phyloP scores from a whole-genome alignment of 2,797 vertebrate species.

The Hyperoplus immaculatus region DNA sequence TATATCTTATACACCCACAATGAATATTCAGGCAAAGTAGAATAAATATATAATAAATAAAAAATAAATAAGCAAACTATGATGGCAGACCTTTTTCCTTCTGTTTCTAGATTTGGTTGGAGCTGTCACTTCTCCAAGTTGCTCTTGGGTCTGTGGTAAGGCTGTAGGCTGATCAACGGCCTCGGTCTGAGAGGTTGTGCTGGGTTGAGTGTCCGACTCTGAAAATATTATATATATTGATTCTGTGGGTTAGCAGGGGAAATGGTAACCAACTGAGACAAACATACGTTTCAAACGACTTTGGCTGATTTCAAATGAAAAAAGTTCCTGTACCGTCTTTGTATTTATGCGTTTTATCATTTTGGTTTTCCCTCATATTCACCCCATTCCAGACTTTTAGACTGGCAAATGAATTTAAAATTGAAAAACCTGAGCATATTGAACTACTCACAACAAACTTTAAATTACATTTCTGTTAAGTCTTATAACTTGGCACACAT shows the following conservation, averaged over 20 bases:
- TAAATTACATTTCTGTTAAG: constrained; percentile 3
- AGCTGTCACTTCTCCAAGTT: constrained; percentile 16
- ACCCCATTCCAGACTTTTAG: background rate
- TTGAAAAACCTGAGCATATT: background rate
- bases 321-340: background rate
- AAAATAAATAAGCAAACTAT: background rate
- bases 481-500: background rate
- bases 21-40: background rate
- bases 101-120: constrained; percentile 28
- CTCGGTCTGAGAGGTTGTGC: constrained; percentile 1
- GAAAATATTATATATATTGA: background rate
- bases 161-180: constrained; percentile 11
- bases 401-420: background rate
- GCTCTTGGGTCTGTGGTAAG: constrained; percentile 40
- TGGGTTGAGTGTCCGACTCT: constrained; percentile 45
- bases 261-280: too few species aligned
- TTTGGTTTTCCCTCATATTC: background rate
- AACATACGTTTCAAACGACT: background rate
- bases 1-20: background rate
- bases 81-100: constrained; percentile 75
- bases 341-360: background rate
- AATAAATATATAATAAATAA: background rate
- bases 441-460: background rate
- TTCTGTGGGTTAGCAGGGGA: too few species aligned
- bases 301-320: background rate